phyloP scores from a whole-genome alignment of 2,113 vertebrate species.

The Cyanistes caeruleus region DNA sequence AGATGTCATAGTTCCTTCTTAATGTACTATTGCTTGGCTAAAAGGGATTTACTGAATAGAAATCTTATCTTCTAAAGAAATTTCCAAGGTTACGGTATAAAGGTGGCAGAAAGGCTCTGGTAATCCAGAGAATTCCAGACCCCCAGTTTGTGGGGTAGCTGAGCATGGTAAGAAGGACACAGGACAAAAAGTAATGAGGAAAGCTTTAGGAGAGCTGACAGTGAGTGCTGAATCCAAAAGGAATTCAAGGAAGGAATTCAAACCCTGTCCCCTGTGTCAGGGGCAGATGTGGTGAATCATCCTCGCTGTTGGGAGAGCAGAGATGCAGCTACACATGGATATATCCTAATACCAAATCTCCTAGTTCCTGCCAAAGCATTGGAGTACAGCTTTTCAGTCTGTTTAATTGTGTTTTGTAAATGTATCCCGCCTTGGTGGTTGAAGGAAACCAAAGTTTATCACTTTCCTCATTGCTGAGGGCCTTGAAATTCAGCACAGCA shows the following conservation, averaged over 20 bases:
- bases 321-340: not conserved
- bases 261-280: not conserved
- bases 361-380: not conserved
- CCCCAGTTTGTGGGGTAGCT: not conserved
- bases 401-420: constrained; percentile 4
- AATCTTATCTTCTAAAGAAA: not conserved
- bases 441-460: not conserved
- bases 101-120: not conserved
- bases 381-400: not conserved
- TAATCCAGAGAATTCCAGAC: not conserved
- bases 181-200: not conserved
- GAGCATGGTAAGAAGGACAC: not conserved
- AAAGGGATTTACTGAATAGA: not conserved
- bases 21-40: not conserved
- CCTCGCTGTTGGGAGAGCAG: not conserved
- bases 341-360: not conserved
- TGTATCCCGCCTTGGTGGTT: not conserved
- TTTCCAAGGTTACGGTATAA: not conserved
- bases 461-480: not conserved
- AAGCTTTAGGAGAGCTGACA: not conserved
- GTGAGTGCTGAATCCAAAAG: not conserved
- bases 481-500: constrained; percentile 22
- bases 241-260: not conserved
- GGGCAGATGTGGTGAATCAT: not conserved
- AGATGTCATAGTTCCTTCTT: not conserved